These are phyloP conservation scores for Strigamia crassipes DNA, from an alignment of 2,888 invertebrate genomes.

Conservation along the genomic window DNA sequence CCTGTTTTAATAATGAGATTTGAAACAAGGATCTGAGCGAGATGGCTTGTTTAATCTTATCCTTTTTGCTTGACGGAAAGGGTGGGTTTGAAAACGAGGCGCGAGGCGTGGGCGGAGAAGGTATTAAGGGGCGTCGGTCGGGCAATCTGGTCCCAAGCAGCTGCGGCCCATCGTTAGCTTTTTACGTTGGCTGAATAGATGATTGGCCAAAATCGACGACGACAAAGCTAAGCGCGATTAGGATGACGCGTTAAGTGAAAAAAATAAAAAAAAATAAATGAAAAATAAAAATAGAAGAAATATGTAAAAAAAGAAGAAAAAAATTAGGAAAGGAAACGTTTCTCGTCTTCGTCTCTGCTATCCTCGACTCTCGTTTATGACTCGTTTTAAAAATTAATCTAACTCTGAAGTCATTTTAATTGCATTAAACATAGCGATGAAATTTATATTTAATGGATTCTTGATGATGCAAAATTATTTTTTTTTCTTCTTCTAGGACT, in stretches of 20 bases:
- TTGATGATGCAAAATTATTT: too few species aligned
- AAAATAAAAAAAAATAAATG: not conserved
- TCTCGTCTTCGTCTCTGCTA: not conserved
- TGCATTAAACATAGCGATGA: too few species aligned
- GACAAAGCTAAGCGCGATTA: constrained; percentile 23
- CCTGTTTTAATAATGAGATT: constrained; percentile 30
- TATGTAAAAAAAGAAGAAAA: not conserved
- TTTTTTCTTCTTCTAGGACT: too few species aligned
- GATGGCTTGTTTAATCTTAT: constrained; percentile 26
- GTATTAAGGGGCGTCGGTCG: constrained; percentile 30
- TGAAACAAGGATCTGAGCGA: constrained; percentile 11
- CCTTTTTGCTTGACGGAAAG: constrained; percentile 17
- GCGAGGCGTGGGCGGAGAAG: constrained; percentile 2
- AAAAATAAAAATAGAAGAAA: not conserved
- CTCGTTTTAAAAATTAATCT: not conserved
- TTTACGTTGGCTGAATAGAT: constrained; percentile 24
- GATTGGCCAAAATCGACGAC: constrained; percentile 27
- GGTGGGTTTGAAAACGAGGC: constrained; percentile 30
- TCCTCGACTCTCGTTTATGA: not conserved
- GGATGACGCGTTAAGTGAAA: not conserved
- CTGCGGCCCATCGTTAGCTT: constrained; percentile 26
- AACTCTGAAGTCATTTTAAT: too few species aligned
- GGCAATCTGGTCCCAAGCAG: constrained; percentile 22
- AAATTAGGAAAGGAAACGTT: not conserved
- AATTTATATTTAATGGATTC: too few species aligned